These are phyloP conservation scores for Megamerina dolium DNA, from an alignment of 2,888 invertebrate species.

Conservation along the genomic window DNA sequence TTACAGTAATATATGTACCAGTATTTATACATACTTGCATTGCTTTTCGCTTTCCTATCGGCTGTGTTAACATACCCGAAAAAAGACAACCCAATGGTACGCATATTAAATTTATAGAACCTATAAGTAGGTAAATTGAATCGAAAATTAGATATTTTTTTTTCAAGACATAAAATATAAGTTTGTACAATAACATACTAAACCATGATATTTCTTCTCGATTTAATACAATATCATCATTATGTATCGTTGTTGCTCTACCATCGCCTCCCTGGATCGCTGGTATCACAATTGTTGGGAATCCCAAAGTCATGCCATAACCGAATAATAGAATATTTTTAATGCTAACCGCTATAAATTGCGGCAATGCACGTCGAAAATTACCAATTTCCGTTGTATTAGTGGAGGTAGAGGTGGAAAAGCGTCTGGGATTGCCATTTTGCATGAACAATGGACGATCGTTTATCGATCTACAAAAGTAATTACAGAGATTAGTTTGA, in stretches of 20 bases:
- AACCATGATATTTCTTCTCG: constrained; percentile 69
- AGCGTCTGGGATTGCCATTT: constrained; percentile 29
- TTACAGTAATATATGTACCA: no score
- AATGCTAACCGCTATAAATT: constrained; percentile 71
- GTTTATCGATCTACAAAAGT: constrained; percentile 33
- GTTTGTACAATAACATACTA: constrained; percentile 53
- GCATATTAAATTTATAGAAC: constrained; percentile 72
- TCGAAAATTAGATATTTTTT: background rate
- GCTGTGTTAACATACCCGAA: constrained; percentile 66
- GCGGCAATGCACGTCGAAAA: constrained; percentile 60
- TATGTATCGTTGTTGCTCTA: constrained; percentile 38
- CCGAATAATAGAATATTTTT: constrained; percentile 71
- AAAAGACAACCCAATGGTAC: constrained; percentile 74
- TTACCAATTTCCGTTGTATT: constrained; percentile 43
- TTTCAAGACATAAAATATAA: no score
- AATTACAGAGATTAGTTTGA: constrained; percentile 2
- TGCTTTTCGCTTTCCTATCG: constrained; percentile 64
- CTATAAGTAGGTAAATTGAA: constrained; percentile 49
- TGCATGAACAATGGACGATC: constrained; percentile 44
- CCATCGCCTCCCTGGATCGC: constrained; percentile 57
- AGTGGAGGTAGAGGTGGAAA: constrained; percentile 20
- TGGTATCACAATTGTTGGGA: constrained; percentile 74
- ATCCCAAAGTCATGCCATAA: constrained; percentile 77
- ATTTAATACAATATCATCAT: constrained; percentile 54
- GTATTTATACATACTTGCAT: no score